These are phyloP conservation scores for Charanyca ferruginea DNA, from an alignment of 2,888 invertebrate genomes.

Conservation along the genomic window DNA sequence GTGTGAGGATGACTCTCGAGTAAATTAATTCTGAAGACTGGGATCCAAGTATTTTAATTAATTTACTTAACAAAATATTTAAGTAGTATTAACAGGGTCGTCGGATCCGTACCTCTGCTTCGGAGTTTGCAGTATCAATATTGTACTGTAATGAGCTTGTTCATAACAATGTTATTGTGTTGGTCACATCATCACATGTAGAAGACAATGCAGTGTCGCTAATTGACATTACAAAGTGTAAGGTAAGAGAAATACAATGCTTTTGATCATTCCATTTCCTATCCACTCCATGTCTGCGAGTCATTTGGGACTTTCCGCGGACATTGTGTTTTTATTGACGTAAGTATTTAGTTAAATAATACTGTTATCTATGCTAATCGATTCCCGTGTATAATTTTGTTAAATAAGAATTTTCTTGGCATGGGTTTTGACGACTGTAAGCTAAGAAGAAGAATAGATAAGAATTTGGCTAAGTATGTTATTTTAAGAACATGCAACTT, in stretches of 20 bases:
- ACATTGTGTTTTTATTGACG: slow-evolving; percentile 59
- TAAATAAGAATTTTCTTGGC: slow-evolving; percentile 6
- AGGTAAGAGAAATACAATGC: background rate
- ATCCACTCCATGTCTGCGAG: slow-evolving; percentile 29
- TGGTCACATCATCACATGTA: too few relatives aligned
- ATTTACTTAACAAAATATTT: too few relatives aligned
- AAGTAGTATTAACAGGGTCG: too few relatives aligned
- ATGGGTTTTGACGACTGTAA: background rate
- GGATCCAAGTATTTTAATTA: too few relatives aligned
- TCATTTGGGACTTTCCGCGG: slow-evolving; percentile 61
- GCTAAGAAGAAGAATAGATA: background rate
- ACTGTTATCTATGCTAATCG: slow-evolving; percentile 50
- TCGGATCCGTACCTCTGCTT: too few relatives aligned
- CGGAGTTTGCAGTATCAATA: too few relatives aligned
- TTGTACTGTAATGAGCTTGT: too few relatives aligned
- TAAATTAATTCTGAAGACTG: background rate
- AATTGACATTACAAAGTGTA: background rate
- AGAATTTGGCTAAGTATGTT: background rate
- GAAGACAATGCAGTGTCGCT: too few relatives aligned
- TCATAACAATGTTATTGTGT: too few relatives aligned
- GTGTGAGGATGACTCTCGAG: background rate
- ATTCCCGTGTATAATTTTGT: slow-evolving; percentile 12
- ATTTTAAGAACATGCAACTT: background rate
- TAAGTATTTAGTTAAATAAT: slow-evolving; percentile 44
- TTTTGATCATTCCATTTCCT: slow-evolving; percentile 22